Percentiles rank a stretch among this genome's conserved stretches.
Evolutionary conservation across 2,888 invertebrate genomes (phyloP).

Genomic region (Ennomos fuscantarius): DNA sequence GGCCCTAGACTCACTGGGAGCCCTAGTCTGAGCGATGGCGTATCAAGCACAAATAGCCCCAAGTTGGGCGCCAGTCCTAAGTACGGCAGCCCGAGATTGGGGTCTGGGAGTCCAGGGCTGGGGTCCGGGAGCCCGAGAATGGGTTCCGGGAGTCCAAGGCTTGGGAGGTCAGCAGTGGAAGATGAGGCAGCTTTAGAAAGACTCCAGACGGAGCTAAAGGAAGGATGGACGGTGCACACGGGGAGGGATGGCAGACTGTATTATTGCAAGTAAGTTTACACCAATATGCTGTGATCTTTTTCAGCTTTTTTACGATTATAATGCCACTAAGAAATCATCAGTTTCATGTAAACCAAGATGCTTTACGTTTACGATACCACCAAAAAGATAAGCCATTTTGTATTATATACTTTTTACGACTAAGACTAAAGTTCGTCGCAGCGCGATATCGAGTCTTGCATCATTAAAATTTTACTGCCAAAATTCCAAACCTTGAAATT

Average conservation of each 20-base stretch:
- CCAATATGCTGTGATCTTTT: not conserved
- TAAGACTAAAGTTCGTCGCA: no score
- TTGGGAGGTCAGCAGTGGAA: constrained; percentile 60
- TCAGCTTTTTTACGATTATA: no score
- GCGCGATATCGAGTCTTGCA: no score
- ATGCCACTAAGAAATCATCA: no score
- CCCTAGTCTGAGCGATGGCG: constrained; percentile 65
- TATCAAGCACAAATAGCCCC: constrained; percentile 63
- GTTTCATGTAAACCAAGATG: not conserved
- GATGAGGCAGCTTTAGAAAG: constrained; percentile 81
- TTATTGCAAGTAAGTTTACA: constrained; percentile 94
- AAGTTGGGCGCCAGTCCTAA: constrained; percentile 68
- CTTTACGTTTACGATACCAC: no score
- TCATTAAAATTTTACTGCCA: no score
- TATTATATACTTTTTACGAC: no score
- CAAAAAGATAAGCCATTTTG: no score
- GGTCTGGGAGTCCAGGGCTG: constrained; percentile 69
- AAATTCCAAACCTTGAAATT: no score
- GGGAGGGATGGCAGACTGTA: constrained; percentile 92
- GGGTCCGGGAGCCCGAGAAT: constrained; percentile 68
- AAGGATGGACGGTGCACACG: constrained; percentile 92
- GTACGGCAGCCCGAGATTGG: constrained; percentile 58
- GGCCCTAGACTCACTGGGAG: constrained; percentile 60
- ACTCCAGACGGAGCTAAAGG: constrained; percentile 86
- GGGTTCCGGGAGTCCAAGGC: constrained; percentile 75